These are phyloP conservation scores for Crossaster papposus DNA, from an alignment of 53 echinoderm and acorn worm genomes.

Conservation along the genomic window DNA sequence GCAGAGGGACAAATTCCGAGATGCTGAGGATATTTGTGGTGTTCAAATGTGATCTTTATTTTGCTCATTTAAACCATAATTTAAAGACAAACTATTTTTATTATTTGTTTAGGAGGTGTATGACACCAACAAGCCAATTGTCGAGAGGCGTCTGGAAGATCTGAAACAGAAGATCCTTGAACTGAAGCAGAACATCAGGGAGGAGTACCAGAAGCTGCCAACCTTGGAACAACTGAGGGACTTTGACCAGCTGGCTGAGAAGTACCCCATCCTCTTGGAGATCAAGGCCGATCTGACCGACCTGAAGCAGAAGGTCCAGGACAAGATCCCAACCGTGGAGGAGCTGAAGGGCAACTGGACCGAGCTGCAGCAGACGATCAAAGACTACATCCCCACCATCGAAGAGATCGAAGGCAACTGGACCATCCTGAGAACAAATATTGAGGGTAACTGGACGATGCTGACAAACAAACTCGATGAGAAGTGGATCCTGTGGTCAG, in stretches of 20 bases:
- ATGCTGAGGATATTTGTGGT: background rate
- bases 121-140: constrained; percentile 62
- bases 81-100: background rate
- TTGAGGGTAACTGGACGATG: constrained; percentile 46
- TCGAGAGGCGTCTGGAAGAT: constrained; percentile 69
- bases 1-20: background rate
- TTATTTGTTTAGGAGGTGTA: constrained; percentile 31
- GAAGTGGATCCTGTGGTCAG: constrained; percentile 8
- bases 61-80: background rate
- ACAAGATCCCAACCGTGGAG: constrained; percentile 55
- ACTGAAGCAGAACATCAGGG: constrained; percentile 66
- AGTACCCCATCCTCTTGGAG: constrained; percentile 51
- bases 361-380: constrained; percentile 25
- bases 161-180: constrained; percentile 78
- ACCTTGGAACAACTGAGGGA: constrained; percentile 37
- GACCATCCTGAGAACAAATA: constrained; percentile 35
- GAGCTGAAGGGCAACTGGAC: constrained; percentile 49
- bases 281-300: constrained; percentile 48
- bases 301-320: constrained; percentile 31
- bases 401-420: constrained; percentile 28
- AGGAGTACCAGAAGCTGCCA: constrained; percentile 55
- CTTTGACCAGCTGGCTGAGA: constrained; percentile 39
- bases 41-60: background rate
- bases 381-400: constrained; percentile 42
- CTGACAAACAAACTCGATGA: constrained; percentile 3